phyloP scores from a whole-genome alignment of 2,888 invertebrate species.

The Ypsolopha scabrella region DNA sequence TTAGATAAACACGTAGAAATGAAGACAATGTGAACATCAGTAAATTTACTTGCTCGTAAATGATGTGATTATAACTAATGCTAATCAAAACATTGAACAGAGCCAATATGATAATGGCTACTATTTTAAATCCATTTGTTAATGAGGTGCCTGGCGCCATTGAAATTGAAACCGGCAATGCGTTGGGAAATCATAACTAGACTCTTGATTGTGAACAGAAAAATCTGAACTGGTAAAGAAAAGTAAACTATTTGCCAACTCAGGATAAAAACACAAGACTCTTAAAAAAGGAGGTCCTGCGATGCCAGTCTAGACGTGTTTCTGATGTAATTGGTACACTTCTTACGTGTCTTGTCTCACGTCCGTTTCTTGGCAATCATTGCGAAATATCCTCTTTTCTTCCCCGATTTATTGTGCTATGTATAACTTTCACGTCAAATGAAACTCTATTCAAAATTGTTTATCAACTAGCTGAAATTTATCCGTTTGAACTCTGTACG shows the following conservation, averaged over 20 bases:
- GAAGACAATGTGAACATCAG: conserved; percentile 19
- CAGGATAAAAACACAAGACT: neutral
- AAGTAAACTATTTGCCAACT: too few species aligned
- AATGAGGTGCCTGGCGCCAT: neutral
- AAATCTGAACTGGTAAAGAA: too few species aligned
- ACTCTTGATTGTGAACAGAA: too few species aligned
- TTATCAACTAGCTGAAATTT: too few species aligned
- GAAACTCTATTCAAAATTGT: too few species aligned
- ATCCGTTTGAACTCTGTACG: too few species aligned
- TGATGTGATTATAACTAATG: conserved; percentile 5
- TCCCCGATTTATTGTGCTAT: neutral
- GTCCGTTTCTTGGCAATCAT: neutral
- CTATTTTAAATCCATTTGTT: neutral
- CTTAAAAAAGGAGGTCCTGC: neutral
- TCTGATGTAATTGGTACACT: conserved; percentile 18
- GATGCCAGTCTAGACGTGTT: conserved; percentile 4
- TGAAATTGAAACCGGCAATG: neutral
- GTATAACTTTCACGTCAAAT: neutral
- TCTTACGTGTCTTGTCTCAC: conserved; percentile 11
- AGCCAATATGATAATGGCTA: neutral
- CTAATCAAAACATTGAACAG: neutral
- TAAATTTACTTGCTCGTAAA: conserved; percentile 21
- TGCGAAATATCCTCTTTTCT: neutral
- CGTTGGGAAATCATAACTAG: too few species aligned
- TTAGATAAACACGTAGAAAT: conserved; percentile 54